phyloP scores from a whole-genome alignment of 1,140 invertebrate species.

The Sitophilus oryzae region DNA sequence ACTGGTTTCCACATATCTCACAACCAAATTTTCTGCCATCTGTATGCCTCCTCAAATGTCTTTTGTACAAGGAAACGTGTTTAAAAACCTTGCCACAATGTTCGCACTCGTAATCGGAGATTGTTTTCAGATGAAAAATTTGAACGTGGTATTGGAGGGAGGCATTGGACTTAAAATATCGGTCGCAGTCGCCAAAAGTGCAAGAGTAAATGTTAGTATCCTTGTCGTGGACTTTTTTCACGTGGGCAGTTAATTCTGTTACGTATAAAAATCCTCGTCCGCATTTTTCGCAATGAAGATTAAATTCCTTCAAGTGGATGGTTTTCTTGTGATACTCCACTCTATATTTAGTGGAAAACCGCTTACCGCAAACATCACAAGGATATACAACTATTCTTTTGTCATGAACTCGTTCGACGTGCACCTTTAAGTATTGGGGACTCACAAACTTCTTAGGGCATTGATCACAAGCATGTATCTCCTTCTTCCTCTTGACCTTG shows the following conservation, averaged over 20 bases:
- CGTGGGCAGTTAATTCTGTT: slow-evolving; percentile 7
- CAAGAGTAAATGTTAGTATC: slow-evolving; percentile 7
- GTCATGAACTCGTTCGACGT: slow-evolving; percentile 47
- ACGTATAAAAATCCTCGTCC: slow-evolving; percentile 14
- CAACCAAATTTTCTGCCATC: slow-evolving; percentile 38
- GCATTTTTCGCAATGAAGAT: slow-evolving; percentile 21
- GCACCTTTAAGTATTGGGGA: slow-evolving; percentile 46
- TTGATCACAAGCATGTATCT: slow-evolving; percentile 39
- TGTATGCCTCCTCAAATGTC: slow-evolving; percentile 31
- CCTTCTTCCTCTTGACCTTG: slow-evolving; percentile 14
- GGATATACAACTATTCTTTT: slow-evolving; percentile 20
- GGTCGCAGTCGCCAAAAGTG: neutral
- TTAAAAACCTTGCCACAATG: slow-evolving; percentile 29
- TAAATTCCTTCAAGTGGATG: slow-evolving; percentile 22
- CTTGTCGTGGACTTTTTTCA: slow-evolving; percentile 20
- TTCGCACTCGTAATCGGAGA: slow-evolving; percentile 22
- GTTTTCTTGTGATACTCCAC: slow-evolving; percentile 42
- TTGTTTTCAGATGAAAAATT: slow-evolving; percentile 13
- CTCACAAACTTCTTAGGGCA: slow-evolving; percentile 53
- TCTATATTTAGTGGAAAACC: slow-evolving; percentile 57
- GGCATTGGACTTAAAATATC: slow-evolving; percentile 12
- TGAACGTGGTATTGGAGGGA: slow-evolving; percentile 16
- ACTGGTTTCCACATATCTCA: slow-evolving; percentile 31
- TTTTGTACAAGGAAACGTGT: slow-evolving; percentile 15
- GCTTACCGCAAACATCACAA: slow-evolving; percentile 65